Base-by-base conservation (phyloP, 1,140 invertebrate genomes). In the Scaptodrosophila lebanonensis region DNA sequence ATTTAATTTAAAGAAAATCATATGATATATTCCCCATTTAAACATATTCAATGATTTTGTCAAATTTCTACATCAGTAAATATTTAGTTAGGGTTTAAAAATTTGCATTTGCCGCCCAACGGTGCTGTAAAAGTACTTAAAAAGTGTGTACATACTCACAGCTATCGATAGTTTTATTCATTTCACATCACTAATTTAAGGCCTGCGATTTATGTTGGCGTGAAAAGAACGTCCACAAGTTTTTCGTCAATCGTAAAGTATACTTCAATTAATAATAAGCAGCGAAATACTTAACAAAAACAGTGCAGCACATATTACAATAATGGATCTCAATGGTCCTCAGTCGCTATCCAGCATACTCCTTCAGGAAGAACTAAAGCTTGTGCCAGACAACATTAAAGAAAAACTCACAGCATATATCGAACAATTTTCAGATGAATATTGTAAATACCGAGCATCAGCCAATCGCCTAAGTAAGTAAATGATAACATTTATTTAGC, bases 361-460 rank as follows among this genome's bases (percentile, higher is more conserved):
- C 40, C 42, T 56, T 29, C 43, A 29, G 1, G 62, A 64, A 22
- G 82, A 83, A 36, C 42, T 83, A 44, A 50, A 64, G 20, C 57
- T 66, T 18, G 40, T 69, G 25, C 69, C 82, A 56, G 35, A 59
- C 49, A 58, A 66, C 59, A 43, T 63, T 8, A 44, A 52, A 15
- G 38, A 59, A 25, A 93, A 93, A 86, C 88, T 93, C 16, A 89
- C 91, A 56, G 66, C 73, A 3, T 90, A 90, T 70, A 90, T 92
- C 52, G 90, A 90, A 25, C 87, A 89, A 53, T 90, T 91, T 85
- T 91, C 92, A 66, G 91, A 92, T 68, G 91, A 92, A 85, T 92
- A 90, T 33, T 88, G 93, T 29, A 92, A 91, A n/a, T 89, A 90
- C 1, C 92, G 92, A 88, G 92, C 92, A 3, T 86, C 36, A 4